These are phyloP conservation scores for Papilio elwesi DNA, from an alignment of 2,888 invertebrate genomes.

Conservation along the genomic window DNA sequence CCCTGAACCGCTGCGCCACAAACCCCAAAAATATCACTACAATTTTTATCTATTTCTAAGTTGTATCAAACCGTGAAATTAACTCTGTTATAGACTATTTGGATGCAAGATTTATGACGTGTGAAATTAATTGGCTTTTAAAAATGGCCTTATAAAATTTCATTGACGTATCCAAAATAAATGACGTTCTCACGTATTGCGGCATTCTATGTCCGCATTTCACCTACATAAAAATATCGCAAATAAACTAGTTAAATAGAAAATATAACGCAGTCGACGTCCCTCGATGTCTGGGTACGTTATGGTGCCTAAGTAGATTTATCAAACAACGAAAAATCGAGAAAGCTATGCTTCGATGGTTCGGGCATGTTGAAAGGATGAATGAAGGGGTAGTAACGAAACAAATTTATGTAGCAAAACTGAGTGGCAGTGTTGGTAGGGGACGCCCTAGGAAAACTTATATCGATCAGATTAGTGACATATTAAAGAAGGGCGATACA, in stretches of 20 bases:
- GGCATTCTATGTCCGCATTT: neutral
- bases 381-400: too few species aligned
- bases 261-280: too few species aligned
- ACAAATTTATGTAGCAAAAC: too few species aligned
- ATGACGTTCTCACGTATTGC: slow-evolving; percentile 12
- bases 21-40: slow-evolving; percentile 30
- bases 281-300: too few species aligned
- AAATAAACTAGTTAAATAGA: neutral
- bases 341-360: too few species aligned
- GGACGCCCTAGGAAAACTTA: too few species aligned
- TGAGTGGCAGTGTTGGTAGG: too few species aligned
- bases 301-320: too few species aligned
- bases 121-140: slow-evolving; percentile 27
- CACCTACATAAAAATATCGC: neutral
- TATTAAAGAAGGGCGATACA: too few species aligned
- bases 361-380: too few species aligned
- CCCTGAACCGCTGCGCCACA: slow-evolving; percentile 32
- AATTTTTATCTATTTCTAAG: slow-evolving; percentile 25
- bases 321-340: too few species aligned
- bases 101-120: slow-evolving; percentile 16
- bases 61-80: slow-evolving; percentile 30
- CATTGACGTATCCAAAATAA: neutral
- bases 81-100: slow-evolving; percentile 9
- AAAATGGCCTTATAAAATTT: slow-evolving; percentile 4
- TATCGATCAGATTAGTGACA: too few species aligned